Percentiles rank a stretch among this genome's conserved stretches.
Conservation (phyloP, 2,888 invertebrate species). For the Lottia gigantea region DNA sequence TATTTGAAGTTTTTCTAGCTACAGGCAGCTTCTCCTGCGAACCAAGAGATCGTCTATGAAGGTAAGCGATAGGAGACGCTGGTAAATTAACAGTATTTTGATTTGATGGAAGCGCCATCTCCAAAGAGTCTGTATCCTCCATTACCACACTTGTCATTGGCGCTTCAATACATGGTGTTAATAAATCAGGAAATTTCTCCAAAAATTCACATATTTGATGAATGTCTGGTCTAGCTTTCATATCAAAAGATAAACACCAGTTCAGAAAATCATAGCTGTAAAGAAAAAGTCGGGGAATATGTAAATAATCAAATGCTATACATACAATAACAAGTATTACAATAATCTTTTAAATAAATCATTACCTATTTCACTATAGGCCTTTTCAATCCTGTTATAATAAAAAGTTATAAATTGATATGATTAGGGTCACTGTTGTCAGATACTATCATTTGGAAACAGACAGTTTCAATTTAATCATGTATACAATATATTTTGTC, state of each 20-base stretch:
- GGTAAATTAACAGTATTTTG: slow-evolving; percentile 46
- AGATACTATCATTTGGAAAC: too few relatives aligned
- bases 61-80: slow-evolving; percentile 23
- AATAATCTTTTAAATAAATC: too few relatives aligned
- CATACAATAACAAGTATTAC: too few relatives aligned
- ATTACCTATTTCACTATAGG: too few relatives aligned
- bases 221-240: slow-evolving; percentile 79
- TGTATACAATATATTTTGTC: too few relatives aligned
- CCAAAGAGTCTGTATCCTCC: slow-evolving; percentile 75
- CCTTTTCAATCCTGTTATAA: too few relatives aligned
- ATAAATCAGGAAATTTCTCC: slow-evolving; percentile 80
- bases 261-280: slow-evolving; percentile 80
- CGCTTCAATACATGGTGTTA: slow-evolving; percentile 84
- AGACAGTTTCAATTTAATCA: too few relatives aligned
- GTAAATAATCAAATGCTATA: too few relatives aligned
- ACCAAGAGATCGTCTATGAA: slow-evolving; percentile 18
- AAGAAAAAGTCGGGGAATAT: slow-evolving; percentile 25
- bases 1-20: neutral
- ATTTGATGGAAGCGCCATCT: slow-evolving; percentile 60
- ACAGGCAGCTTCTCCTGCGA: slow-evolving; percentile 14
- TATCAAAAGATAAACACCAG: slow-evolving; percentile 82
- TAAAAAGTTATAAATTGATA: too few relatives aligned
- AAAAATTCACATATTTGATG: slow-evolving; percentile 84
- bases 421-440: too few relatives aligned
- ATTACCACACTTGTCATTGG: slow-evolving; percentile 78